Evolutionary conservation across 2,888 invertebrate species (phyloP), one percentile per base, ranked within the genome.

Genomic region (Drosophila algonquin): DNA sequence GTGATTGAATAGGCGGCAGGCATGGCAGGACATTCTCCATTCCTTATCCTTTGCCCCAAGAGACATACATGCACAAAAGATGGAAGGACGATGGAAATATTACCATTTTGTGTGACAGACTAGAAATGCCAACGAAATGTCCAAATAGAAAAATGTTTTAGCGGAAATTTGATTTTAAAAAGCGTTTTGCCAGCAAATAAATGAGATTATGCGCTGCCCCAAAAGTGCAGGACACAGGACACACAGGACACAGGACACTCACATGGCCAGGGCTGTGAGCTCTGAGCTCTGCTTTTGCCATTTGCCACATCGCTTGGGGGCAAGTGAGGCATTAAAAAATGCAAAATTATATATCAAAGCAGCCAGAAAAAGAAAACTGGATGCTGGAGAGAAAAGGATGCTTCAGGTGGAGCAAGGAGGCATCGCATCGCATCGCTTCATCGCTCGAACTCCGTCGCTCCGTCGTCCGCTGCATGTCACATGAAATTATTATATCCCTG

Each of bases 111-210:
- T 59, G 65, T 68, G 68, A 63, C 68, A 65, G 35, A 53, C 21
- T 18, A 32, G 61, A 78, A 82, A 72, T 68, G 73, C 57, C 73
- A 73, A 61, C 73, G 55, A 75, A 75, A 79, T 83, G 70, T 67
- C 81, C 35, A 85, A 85, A 87, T 82, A 87, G 80, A 80, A 84
- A 57, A 85, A 85, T 86, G 80, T 88, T 89, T 90, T 87, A 86
- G 87, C 81, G 89, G 83, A 89, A 90, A 90, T 90, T 90, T 87
- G 90, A 90, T 90, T 90, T 90, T 80, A 74, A 81, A 90, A 90
- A 90, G 90, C 90, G 89, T 90, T 90, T 90, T 89, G 77, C 89
- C 82, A 79, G 87, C 82, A 90, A 90, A 85, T 87, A 90, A 90
- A 90, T 90, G 81, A 82, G 86, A 90, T 90, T 90, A 90, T 89